Conservation (phyloP, 2,113 vertebrate species). For the Brienomyrus brachyistius region DNA sequence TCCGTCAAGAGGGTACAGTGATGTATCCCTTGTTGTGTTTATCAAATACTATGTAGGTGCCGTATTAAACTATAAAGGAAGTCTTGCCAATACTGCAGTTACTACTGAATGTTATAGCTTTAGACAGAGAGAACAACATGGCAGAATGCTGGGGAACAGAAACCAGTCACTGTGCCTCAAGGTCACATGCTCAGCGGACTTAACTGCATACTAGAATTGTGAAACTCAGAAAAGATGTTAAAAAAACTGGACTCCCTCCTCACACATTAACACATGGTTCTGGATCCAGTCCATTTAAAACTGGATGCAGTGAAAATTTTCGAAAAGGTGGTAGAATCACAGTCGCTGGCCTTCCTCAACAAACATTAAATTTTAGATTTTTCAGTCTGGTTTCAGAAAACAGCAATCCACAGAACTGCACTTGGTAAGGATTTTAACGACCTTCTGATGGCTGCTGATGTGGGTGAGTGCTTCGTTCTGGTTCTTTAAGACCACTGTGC, state of each 20-base stretch:
- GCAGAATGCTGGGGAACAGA: neutral
- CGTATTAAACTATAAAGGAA: neutral
- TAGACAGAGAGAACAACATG: neutral
- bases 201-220: neutral
- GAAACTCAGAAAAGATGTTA: neutral
- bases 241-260: neutral
- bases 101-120: neutral
- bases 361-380: neutral
- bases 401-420: neutral
- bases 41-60: neutral
- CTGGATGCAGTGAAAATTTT: neutral
- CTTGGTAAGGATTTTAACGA: neutral
- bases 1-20: neutral
- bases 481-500: neutral
- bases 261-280: neutral
- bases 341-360: neutral
- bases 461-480: neutral
- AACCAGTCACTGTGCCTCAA: neutral
- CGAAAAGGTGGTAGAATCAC: neutral
- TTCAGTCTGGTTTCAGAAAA: too few relatives aligned
- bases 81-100: neutral
- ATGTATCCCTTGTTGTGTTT: neutral
- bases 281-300: neutral
- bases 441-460: neutral
- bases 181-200: neutral